phyloP scores from a whole-genome alignment of 2,888 invertebrate genomes.

The Parnassius orleans region DNA sequence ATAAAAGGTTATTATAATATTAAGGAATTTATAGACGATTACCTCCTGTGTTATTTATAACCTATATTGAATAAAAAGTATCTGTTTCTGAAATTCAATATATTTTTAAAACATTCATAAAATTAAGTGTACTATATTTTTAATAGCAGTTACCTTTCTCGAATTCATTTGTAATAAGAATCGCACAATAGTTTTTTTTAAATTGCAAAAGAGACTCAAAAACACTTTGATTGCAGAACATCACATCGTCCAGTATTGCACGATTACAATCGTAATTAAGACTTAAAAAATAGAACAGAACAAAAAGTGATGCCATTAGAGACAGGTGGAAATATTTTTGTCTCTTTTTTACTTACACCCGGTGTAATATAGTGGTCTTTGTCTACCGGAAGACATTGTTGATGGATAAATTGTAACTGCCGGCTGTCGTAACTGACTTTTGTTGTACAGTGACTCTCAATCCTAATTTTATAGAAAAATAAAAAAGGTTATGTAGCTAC shows the following conservation, averaged over 20 bases:
- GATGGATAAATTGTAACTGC: slow-evolving; percentile 74
- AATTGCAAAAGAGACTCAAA: slow-evolving; percentile 29
- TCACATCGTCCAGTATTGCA: slow-evolving; percentile 53
- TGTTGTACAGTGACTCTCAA: slow-evolving; percentile 53
- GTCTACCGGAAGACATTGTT: slow-evolving; percentile 62
- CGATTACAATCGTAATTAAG: slow-evolving; percentile 61
- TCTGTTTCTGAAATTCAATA: too few relatives aligned
- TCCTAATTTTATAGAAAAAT: too few relatives aligned
- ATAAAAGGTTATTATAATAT: too few relatives aligned
- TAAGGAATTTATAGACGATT: too few relatives aligned
- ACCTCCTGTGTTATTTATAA: too few relatives aligned
- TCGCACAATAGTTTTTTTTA: slow-evolving; percentile 16
- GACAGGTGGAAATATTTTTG: slow-evolving; percentile 61
- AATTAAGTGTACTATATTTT: neutral
- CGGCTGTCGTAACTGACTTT: slow-evolving; percentile 75
- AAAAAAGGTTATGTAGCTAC: too few relatives aligned
- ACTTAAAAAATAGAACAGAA: slow-evolving; percentile 45
- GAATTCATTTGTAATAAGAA: slow-evolving; percentile 15
- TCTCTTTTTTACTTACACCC: slow-evolving; percentile 39
- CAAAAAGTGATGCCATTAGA: slow-evolving; percentile 49
- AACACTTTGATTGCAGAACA: slow-evolving; percentile 13
- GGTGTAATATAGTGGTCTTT: slow-evolving; percentile 41
- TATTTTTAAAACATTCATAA: neutral
- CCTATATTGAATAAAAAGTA: too few relatives aligned
- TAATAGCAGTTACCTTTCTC: neutral